A percentile compares a stretch with the other conserved stretches of the same genome.
phyloP scores from a whole-genome alignment of 2,888 invertebrate genomes.

The Clusia tigrina region DNA sequence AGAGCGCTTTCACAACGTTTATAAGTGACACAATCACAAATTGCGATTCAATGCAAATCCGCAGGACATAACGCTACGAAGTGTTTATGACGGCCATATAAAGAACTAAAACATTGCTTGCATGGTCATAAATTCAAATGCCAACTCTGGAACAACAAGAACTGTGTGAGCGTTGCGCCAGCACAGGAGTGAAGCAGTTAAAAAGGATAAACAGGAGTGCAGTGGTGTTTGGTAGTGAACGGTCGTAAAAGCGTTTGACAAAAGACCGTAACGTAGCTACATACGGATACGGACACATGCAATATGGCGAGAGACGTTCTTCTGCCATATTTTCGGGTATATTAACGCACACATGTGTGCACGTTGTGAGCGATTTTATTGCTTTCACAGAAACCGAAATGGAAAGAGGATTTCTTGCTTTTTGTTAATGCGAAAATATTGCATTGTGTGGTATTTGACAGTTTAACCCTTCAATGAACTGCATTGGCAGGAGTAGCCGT shows the following conservation, averaged over 20 bases:
- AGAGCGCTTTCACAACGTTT: no score
- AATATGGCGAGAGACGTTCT: constrained; percentile 53
- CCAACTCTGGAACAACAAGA: not conserved
- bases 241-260: constrained; percentile 47
- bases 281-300: no score
- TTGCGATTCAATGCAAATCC: no score
- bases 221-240: no score
- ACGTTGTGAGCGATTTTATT: constrained; percentile 35
- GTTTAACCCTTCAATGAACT: constrained; percentile 50
- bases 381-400: constrained; percentile 31
- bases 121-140: constrained; percentile 4
- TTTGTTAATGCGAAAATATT: constrained; percentile 41
- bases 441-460: constrained; percentile 52
- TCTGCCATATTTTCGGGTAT: constrained; percentile 46
- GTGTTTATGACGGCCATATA: constrained; percentile 2
- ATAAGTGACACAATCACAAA: no score
- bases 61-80: not conserved
- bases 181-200: constrained; percentile 44
- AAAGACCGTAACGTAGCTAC: constrained; percentile 44
- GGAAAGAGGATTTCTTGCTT: constrained; percentile 3
- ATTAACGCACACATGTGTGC: constrained; percentile 28
- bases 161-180: not conserved
- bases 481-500: constrained; percentile 17
- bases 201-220: constrained; percentile 35
- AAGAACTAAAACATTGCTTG: constrained; percentile 4